Conservation (phyloP, 2,113 vertebrate species). For the Alouatta palliata region DNA sequence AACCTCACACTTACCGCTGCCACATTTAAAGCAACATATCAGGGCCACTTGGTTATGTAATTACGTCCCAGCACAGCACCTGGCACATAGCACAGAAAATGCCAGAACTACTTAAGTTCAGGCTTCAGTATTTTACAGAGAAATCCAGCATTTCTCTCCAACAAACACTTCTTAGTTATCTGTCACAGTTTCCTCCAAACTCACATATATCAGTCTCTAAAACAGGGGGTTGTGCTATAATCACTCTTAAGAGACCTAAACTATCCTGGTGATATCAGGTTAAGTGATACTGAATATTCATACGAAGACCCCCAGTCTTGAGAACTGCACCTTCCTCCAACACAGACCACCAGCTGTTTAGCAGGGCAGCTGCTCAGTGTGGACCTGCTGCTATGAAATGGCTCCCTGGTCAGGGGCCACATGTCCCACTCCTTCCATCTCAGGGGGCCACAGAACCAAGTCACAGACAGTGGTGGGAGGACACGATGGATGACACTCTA, state of each 20-base stretch:
- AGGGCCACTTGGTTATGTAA: background rate
- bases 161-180: background rate
- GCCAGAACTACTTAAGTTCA: background rate
- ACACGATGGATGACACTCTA: fast-evolving
- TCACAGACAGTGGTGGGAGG: background rate
- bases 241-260: background rate
- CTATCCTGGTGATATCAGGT: background rate
- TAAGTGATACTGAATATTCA: background rate
- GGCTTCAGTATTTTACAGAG: no score
- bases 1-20: background rate
- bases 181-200: background rate
- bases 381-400: background rate
- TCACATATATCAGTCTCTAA: background rate
- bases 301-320: background rate
- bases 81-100: background rate
- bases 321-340: background rate
- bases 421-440: background rate
- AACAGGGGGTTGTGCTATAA: background rate
- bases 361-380: background rate
- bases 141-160: background rate
- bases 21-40: background rate
- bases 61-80: background rate
- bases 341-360: background rate
- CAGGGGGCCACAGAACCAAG: background rate
- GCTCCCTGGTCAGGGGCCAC: background rate